These are phyloP conservation scores for Acromyrmex charruanus DNA, from an alignment of 1,140 invertebrate species.

Conservation along the genomic window DNA sequence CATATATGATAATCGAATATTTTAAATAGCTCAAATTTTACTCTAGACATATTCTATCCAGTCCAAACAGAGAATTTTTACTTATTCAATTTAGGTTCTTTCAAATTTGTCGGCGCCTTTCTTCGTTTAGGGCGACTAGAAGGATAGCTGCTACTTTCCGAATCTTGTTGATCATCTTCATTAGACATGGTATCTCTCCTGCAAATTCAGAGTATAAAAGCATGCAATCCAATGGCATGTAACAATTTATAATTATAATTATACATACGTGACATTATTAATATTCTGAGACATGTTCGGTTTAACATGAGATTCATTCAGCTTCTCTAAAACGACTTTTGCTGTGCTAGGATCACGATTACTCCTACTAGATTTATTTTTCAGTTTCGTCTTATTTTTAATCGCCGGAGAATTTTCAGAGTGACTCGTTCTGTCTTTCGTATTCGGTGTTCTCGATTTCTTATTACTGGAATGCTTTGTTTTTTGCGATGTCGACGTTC, in stretches of 20 bases:
- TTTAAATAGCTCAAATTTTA: background rate
- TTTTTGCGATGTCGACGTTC: background rate
- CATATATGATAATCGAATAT: background rate
- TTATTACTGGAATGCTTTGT: constrained; percentile 26
- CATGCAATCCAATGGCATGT: background rate
- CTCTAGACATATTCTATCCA: background rate
- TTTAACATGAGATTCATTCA: constrained; percentile 68
- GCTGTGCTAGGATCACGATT: constrained; percentile 77
- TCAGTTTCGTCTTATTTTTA: background rate
- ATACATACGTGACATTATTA: constrained; percentile 58
- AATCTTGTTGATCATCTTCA: constrained; percentile 70
- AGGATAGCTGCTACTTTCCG: constrained; percentile 66
- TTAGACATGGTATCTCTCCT: constrained; percentile 27
- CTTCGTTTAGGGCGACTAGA: constrained; percentile 74
- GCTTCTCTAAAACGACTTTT: constrained; percentile 80
- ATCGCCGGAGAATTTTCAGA: constrained; percentile 20
- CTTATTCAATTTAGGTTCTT: constrained; percentile 77
- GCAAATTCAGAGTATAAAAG: background rate
- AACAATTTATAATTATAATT: background rate
- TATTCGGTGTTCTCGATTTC: background rate
- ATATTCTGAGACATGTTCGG: constrained; percentile 11
- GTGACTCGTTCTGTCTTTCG: background rate
- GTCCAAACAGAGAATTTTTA: constrained; percentile 15
- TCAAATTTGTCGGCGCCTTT: constrained; percentile 75
- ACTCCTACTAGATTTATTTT: constrained; percentile 32